Evolutionary conservation across 1,140 invertebrate species (phyloP).

Genomic region (Phenacoccus solenopsis): DNA sequence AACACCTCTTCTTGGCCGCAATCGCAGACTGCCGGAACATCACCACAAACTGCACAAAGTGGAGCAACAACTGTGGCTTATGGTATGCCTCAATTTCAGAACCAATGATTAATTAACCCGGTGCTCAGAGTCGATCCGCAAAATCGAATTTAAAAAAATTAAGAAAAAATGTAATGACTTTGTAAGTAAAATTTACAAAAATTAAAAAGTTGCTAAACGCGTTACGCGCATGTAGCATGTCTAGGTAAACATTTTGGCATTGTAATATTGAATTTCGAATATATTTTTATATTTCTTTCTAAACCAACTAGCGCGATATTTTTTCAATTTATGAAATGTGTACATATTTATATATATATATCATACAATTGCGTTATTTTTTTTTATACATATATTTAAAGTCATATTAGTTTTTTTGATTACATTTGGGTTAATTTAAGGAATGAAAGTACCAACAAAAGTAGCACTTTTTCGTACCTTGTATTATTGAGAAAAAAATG

Average conservation of each 20-base stretch:
- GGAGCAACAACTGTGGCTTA: slow-evolving; percentile 5
- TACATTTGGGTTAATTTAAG: neutral
- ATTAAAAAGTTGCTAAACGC: neutral
- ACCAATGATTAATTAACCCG: neutral
- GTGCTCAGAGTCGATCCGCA: neutral
- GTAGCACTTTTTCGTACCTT: neutral
- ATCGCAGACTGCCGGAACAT: neutral
- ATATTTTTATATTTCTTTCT: slow-evolving; percentile 13
- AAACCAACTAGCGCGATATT: neutral
- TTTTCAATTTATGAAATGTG: neutral
- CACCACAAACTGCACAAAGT: slow-evolving; percentile 9
- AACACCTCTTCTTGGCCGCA: neutral
- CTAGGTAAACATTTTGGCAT: neutral
- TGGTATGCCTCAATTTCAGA: slow-evolving; percentile 12
- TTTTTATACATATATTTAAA: slow-evolving; percentile 4
- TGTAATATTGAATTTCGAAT: slow-evolving; percentile 7
- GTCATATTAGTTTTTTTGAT: neutral
- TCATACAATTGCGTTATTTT: neutral
- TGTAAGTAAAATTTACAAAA: neutral
- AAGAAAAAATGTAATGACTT: neutral
- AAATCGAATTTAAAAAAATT: neutral
- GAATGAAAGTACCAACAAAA: neutral
- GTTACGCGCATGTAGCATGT: neutral
- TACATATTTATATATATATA: neutral
- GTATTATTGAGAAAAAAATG: neutral